A percentile compares a stretch with the other conserved stretches of the same genome.
Conservation (phyloP, 2,797 vertebrate genomes). For the Hoplostethus mediterraneus region DNA sequence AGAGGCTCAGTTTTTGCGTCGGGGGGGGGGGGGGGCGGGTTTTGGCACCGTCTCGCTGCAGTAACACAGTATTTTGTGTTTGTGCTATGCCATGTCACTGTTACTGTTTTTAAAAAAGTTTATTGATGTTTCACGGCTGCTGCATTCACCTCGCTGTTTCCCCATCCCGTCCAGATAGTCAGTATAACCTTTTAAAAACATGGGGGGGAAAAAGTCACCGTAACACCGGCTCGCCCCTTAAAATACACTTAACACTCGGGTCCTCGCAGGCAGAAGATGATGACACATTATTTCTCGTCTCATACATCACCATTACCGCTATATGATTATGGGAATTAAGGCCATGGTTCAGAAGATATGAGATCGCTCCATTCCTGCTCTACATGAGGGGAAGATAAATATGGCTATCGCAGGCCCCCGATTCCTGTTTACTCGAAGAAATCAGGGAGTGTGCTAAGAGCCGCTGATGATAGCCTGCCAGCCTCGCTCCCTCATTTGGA, state of each 20-base stretch:
- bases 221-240: not conserved
- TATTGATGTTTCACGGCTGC: not conserved
- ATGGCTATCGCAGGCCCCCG: slow-evolving; percentile 26
- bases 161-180: not conserved
- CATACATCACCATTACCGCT: slow-evolving; percentile 16
- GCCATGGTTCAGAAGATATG: not conserved
- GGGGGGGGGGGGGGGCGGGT: too few species aligned
- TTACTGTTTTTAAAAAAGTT: not conserved
- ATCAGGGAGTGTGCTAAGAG: slow-evolving; percentile 55
- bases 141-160: not conserved
- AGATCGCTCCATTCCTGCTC: slow-evolving; percentile 48
- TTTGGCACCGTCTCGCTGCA: not conserved
- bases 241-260: not conserved
- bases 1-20: slow-evolving; percentile 34
- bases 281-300: slow-evolving; percentile 22
- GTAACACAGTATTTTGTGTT: not conserved
- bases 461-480: slow-evolving; percentile 77
- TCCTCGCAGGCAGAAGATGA: slow-evolving; percentile 1
- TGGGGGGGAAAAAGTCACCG: not conserved
- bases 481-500: slow-evolving; percentile 73
- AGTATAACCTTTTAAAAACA: not conserved
- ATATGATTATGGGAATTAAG: slow-evolving; percentile 62
- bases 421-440: slow-evolving; percentile 57
- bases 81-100: not conserved
- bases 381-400: slow-evolving; percentile 55